phyloP scores from a whole-genome alignment of 2,888 invertebrate genomes.

The Chrysina gloriosa region DNA sequence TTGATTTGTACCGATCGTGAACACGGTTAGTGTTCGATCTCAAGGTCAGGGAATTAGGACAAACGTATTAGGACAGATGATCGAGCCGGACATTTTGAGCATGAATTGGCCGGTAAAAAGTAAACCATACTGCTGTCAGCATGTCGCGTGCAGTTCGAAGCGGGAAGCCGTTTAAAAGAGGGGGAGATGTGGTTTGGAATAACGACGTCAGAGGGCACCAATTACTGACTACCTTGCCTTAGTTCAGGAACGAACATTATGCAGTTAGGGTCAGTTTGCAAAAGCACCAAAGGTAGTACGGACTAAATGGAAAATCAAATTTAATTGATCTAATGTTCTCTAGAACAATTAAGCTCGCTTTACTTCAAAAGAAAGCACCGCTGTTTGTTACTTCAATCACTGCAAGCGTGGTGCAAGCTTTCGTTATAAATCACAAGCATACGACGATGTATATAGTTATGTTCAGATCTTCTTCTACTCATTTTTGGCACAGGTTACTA shows the following conservation, averaged over 20 bases:
- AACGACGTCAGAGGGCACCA: slow-evolving; percentile 23
- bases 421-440: too few relatives aligned
- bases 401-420: too few relatives aligned
- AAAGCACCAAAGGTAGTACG: too few relatives aligned
- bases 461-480: too few relatives aligned
- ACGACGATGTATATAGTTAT: too few relatives aligned
- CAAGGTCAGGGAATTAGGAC: slow-evolving; percentile 36
- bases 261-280: too few relatives aligned
- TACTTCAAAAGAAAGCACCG: too few relatives aligned
- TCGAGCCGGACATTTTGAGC: slow-evolving; percentile 56
- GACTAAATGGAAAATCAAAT: too few relatives aligned
- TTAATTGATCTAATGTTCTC: too few relatives aligned
- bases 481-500: too few relatives aligned
- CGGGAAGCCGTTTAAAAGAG: slow-evolving; percentile 53
- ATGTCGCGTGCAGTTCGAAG: slow-evolving; percentile 50
- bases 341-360: too few relatives aligned
- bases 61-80: slow-evolving; percentile 53
- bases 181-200: slow-evolving; percentile 43
- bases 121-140: slow-evolving; percentile 52
- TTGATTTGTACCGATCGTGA: slow-evolving; percentile 30
- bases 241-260: slow-evolving; percentile 36
- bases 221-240: slow-evolving; percentile 19
- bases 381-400: too few relatives aligned
- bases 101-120: slow-evolving; percentile 55
- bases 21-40: slow-evolving; percentile 7